Evolutionary conservation across 1,140 invertebrate genomes (phyloP).

Genomic region (Phocides pigmalion): DNA sequence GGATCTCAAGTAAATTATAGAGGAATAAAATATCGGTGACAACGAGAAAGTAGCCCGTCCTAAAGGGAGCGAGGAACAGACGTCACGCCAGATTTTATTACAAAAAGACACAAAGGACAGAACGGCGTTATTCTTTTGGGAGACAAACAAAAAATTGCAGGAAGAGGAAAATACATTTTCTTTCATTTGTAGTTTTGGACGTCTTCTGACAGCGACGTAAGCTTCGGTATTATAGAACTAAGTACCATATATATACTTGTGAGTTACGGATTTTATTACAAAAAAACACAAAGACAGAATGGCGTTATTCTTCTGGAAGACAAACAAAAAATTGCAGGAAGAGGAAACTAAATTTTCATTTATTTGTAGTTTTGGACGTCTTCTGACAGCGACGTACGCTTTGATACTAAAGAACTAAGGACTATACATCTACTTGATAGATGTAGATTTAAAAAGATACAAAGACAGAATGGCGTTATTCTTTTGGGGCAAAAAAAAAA

Average conservation of each 20-base stretch:
- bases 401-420: neutral
- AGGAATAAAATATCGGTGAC: constrained; percentile 52
- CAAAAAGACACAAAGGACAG: constrained; percentile 40
- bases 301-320: constrained; percentile 39
- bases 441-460: constrained; percentile 46
- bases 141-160: constrained; percentile 43
- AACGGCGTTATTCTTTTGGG: constrained; percentile 38
- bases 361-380: neutral
- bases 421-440: no score
- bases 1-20: constrained; percentile 46
- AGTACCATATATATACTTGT: neutral
- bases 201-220: neutral
- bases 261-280: constrained; percentile 56
- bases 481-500: constrained; percentile 44
- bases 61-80: constrained; percentile 47
- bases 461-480: constrained; percentile 37
- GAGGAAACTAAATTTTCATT: neutral
- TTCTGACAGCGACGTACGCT: neutral
- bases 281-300: constrained; percentile 38
- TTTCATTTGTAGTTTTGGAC: neutral
- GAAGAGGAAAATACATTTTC: neutral
- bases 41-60: constrained; percentile 44
- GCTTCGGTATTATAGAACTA: neutral
- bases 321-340: constrained; percentile 41
- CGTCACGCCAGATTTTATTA: constrained; percentile 53